A percentile compares a stretch with the other conserved stretches of the same genome.
Conservation (phyloP, 2,888 invertebrate species). For the Epinotia ramella region DNA sequence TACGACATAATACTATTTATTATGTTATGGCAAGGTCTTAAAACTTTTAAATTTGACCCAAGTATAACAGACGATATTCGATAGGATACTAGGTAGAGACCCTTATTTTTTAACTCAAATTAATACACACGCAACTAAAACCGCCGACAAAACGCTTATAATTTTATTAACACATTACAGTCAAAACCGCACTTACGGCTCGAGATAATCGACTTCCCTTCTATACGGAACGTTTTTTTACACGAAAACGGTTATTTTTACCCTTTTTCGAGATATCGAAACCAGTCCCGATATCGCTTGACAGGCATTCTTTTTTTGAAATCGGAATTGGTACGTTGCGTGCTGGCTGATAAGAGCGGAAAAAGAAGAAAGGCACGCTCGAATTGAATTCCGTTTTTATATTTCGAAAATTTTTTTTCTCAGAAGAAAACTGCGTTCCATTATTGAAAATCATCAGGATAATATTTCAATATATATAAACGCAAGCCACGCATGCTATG, state of each 20-base stretch:
- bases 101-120: conserved; percentile 49
- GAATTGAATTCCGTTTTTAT: conserved; percentile 6
- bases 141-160: conserved; percentile 81
- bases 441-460: background rate
- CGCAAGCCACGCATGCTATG: too few relatives aligned
- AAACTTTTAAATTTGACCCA: too few relatives aligned
- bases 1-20: too few relatives aligned
- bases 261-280: conserved; percentile 73
- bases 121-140: conserved; percentile 60
- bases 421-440: conserved; percentile 5
- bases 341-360: conserved; percentile 52
- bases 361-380: conserved; percentile 23
- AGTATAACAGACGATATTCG: background rate
- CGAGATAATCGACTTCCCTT: conserved; percentile 83
- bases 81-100: background rate
- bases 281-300: conserved; percentile 80
- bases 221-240: conserved; percentile 57
- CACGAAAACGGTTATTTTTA: conserved; percentile 60
- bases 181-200: conserved; percentile 82
- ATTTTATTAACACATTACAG: conserved; percentile 85
- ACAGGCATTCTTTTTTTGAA: conserved; percentile 68
- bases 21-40: too few relatives aligned
- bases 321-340: conserved; percentile 69
- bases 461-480: too few relatives aligned
- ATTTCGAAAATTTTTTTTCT: background rate